Base-by-base conservation (phyloP, 2,113 vertebrate genomes). In the Calypte anna region DNA sequence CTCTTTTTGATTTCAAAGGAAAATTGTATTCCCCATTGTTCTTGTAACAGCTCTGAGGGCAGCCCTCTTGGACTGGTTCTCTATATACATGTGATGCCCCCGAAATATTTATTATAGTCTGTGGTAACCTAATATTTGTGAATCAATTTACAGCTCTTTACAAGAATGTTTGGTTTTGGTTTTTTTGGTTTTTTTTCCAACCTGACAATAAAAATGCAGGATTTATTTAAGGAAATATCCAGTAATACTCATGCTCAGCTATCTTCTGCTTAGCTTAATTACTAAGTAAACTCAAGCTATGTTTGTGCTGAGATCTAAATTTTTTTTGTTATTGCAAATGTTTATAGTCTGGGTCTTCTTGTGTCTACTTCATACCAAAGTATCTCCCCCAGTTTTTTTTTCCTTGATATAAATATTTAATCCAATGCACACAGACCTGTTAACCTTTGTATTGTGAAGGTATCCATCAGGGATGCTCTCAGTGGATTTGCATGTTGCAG, bases 61-160 rank as follows among this genome's bases (percentile, higher is more conserved):
- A 70, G 25, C 68, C 57, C 63, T 1, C 0, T 53, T 79, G 82
- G 38, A 58, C 36, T 80, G 67, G 69, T 85, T 58, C 15, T 28
- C 51, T 77, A 46, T 73, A 3, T 59, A 25, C 0, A 0, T 7
- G 25, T 86, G 59, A 90, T 81, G 24, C 17, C 28, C 55, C 81
- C 88, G 73, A 88, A 94, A 93, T 94, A 92, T 44, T 91, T 12
- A 44, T 83, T 88, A 13, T 28, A 55, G 20, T 51, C 68, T n/a
- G 3, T 77, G 43, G 46, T 86, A 93, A 38, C 66, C 59, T 86
- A 44, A 55, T 88, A 74, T 22, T 74, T 77, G 38, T 74, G 79
- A 87, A 40, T 91, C 63, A 59, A 59, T 2, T 95, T 90, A 55
- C 30, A 69, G 28, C 59, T 64, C 51, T 93, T 86, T 63, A 63